Base-by-base conservation (phyloP, 2,797 vertebrate genomes). In the Serranus cabrilla region DNA sequence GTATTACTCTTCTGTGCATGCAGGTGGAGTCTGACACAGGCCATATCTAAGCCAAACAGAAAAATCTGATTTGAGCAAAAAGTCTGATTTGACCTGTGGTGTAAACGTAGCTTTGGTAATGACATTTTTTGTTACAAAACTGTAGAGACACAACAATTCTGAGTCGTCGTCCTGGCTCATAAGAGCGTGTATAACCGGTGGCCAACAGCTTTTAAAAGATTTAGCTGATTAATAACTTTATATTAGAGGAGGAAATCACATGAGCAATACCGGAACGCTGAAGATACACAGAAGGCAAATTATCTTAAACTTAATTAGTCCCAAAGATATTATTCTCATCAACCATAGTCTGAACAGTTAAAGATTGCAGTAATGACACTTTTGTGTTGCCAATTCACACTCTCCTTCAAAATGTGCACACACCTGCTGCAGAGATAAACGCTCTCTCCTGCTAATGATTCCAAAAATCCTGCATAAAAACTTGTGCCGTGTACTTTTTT, bases 231-330 rank as follows among this genome's bases (percentile, higher is more conserved):
- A 27, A 45, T 54, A 43, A 54, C 61, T 27, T 27, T 27, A 23
- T 8, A n/a, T 52, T 55, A 54, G 11, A 13, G n/a, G 12, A 13
- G 31, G 18, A 68, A 56, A 69, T 71, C 27, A 42, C 11, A 34
- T 51, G 16, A 47, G 7, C 6, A 20, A 21, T 10, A 20, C 2
- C 34, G 11, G 20, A 47, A 34, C 1, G 21, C 40, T 49, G n/a
- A 64, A 40, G 46, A 73, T 21, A 18, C 45, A 57, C 37, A 43
- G 37, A 46, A 25, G 47, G 42, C 47, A 42, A 40, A 65, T 23
- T 73, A 55, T 55, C 37, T 46, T 25, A 21, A 70, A 34, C 23
- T 18, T 43, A 67, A 66, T 52, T 52, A 63, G 58, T 23, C 54
- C 55, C 13, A 60, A 11, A 60, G 2, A 56, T 12, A 12, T 59